phyloP scores from a whole-genome alignment of 2,797 vertebrate species.

The Anableps anableps region DNA sequence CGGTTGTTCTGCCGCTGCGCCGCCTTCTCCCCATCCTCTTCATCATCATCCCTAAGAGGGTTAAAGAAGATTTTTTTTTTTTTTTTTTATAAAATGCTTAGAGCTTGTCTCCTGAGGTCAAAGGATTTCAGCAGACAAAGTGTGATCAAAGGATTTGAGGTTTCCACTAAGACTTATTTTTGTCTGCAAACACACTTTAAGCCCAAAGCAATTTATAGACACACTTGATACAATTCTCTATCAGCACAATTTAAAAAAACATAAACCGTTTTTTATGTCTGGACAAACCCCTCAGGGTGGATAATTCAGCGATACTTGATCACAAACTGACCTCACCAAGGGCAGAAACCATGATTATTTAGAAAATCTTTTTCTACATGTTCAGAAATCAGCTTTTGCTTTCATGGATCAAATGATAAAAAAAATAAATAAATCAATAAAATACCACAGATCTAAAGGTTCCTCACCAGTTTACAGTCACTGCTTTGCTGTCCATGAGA shows the following conservation, averaged over 20 bases:
- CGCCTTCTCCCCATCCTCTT: slow-evolving; percentile 75
- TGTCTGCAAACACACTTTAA: not conserved
- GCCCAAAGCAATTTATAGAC: not conserved
- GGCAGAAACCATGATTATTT: not conserved
- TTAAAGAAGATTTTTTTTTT: not conserved
- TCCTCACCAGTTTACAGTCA: slow-evolving; percentile 84
- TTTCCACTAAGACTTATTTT: slow-evolving; percentile 19
- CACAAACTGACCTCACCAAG: not conserved
- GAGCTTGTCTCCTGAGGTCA: slow-evolving; percentile 20
- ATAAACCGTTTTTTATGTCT: not conserved
- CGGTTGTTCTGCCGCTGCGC: slow-evolving; percentile 71
- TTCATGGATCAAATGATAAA: not conserved
- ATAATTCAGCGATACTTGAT: not conserved
- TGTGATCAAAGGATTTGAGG: slow-evolving; percentile 20
- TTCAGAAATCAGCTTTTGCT: not conserved
- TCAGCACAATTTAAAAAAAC: not conserved
- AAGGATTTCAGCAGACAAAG: slow-evolving; percentile 46
- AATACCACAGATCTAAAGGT: not conserved
- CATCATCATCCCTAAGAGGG: slow-evolving; percentile 77
- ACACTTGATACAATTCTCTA: not conserved
- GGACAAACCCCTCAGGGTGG: not conserved
- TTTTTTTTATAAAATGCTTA: slow-evolving; percentile 20
- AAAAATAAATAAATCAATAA: no score
- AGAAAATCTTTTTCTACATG: not conserved
- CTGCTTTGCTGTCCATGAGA: slow-evolving; percentile 87